These are phyloP conservation scores for Trichechus manatus DNA, from an alignment of 2,113 vertebrate species.

Conservation along the genomic window DNA sequence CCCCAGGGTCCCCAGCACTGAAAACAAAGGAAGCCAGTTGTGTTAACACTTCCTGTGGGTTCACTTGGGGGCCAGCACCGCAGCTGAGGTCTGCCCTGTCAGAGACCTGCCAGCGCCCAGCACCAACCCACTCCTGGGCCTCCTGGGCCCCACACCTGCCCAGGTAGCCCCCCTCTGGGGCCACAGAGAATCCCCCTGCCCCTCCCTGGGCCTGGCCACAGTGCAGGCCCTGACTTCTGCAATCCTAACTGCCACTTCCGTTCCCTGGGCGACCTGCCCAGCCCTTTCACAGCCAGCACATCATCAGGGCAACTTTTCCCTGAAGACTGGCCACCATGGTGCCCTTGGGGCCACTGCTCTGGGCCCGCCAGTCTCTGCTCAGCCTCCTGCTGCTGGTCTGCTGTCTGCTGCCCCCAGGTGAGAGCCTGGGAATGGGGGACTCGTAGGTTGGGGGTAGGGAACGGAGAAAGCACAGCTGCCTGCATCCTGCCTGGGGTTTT, in stretches of 20 bases:
- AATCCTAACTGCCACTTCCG: background rate
- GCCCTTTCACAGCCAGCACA: background rate
- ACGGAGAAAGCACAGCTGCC: background rate
- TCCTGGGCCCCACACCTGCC: background rate
- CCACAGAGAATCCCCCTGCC: too few species aligned
- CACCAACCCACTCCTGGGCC: background rate
- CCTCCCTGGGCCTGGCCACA: background rate
- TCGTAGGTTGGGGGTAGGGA: background rate
- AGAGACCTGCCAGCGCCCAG: background rate
- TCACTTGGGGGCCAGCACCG: background rate
- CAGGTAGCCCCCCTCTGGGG: background rate
- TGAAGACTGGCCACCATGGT: background rate
- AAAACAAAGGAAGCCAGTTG: background rate
- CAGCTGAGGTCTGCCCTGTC: background rate
- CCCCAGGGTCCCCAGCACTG: background rate
- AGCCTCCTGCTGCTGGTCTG: background rate
- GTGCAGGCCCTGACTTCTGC: background rate
- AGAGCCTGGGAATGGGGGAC: background rate
- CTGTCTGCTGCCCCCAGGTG: constrained; percentile 56
- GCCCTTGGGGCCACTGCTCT: background rate
- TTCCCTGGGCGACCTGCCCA: background rate
- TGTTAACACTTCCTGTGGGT: constrained; percentile 4
- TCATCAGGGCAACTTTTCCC: background rate
- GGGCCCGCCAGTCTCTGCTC: background rate
- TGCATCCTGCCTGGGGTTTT: background rate